Base-by-base conservation (phyloP, 2,888 invertebrate genomes). In the Zygothrica quintamaculata region DNA sequence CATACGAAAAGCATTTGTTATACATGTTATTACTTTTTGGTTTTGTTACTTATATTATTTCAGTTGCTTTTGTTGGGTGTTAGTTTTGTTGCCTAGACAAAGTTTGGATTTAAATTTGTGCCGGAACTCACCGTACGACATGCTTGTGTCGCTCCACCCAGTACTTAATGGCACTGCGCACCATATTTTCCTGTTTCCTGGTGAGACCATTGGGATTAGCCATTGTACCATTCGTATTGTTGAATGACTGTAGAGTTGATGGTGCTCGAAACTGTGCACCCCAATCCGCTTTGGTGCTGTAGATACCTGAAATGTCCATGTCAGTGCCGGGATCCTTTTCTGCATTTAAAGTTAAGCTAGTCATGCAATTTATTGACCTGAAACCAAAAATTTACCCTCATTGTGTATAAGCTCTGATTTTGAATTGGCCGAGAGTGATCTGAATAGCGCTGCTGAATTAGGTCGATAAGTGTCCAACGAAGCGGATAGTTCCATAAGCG, bases 141-240 rank as follows among this genome's bases (percentile, higher is more conserved):
- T 96, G 96, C 91, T 96, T 97, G 89, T 97, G 96, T 33, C 96
- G 92, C 87, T 97, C 96, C 22, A 97, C 96, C 96, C 96, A 97
- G 87, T 97, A 96, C 85, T 96, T 96, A 81, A 96, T 97, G 12
- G 96, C 96, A 26, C 96, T 96, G 72, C 96, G 92, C 1, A 96
- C 96, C 91, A 96, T 92, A 92, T 96, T 93, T 90, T 96, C 96
- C 87, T 96, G 96, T 86, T 96, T 96, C 89, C 95, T 95, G 0
- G 95, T 94, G 46, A 96, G 91, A 0, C 96, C 96, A 74, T 96
- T 96, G 0, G 96, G 96, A 72, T 96, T 95, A 1, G 92, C 84
- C 0, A 92, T 57, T 9, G 59, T 81, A 0, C 92, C 89, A 5
- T 91, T 81, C 4, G 76, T 74, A 6, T 81, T 74, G 58, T 87